Conservation (phyloP, 2,113 vertebrate genomes). For the Centropus unirufus region DNA sequence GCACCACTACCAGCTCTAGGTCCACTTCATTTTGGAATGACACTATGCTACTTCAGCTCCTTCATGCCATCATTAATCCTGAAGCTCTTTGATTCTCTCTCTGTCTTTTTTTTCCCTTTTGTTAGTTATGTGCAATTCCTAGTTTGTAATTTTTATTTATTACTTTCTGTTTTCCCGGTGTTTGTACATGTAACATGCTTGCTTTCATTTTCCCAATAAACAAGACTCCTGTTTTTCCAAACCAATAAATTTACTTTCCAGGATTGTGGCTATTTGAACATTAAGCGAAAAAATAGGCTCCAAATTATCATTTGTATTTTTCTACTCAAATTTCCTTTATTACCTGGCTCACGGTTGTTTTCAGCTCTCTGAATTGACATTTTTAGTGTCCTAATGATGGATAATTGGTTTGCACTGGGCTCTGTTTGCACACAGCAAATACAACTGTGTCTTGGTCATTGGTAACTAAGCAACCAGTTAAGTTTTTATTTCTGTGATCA, state of each 20-base stretch:
- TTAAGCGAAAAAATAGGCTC: not conserved
- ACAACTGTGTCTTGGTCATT: not conserved
- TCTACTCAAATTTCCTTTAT: not conserved
- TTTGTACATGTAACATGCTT: not conserved
- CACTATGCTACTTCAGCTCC: not conserved
- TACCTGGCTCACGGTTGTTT: not conserved
- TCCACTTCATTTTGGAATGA: not conserved
- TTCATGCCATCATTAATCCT: not conserved
- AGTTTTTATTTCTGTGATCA: conserved; percentile 56
- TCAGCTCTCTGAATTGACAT: not conserved
- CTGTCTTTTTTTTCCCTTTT: not conserved
- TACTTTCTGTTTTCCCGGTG: not conserved
- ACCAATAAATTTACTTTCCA: not conserved
- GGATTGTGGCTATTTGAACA: not conserved
- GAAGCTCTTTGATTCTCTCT: not conserved
- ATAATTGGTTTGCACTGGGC: conserved; percentile 47
- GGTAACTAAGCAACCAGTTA: conserved; percentile 66
- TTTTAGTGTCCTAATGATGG: not conserved
- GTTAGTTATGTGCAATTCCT: not conserved
- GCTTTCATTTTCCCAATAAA: not conserved
- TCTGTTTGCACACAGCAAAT: conserved; percentile 53
- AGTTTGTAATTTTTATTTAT: conserved; percentile 2
- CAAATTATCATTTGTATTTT: not conserved
- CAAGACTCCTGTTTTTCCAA: not conserved
- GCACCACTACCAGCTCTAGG: not conserved